phyloP scores from a whole-genome alignment of 2,888 invertebrate genomes.

The Lissonota sp. region DNA sequence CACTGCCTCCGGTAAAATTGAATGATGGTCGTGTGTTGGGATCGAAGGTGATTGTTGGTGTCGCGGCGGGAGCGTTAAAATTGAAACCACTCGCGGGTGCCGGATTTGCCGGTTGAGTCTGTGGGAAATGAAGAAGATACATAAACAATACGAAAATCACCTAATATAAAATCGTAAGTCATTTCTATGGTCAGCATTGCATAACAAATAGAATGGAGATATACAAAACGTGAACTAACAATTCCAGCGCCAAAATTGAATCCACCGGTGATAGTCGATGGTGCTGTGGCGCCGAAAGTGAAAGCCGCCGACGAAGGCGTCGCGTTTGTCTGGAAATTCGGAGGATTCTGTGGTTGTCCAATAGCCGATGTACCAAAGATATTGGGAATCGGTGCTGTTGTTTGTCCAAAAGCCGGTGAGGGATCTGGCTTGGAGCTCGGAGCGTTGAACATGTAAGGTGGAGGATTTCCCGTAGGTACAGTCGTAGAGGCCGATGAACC shows the following conservation, averaged over 20 bases:
- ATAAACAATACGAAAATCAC: slow-evolving; percentile 7
- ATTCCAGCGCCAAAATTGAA: slow-evolving; percentile 74
- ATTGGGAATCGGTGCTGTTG: slow-evolving; percentile 65
- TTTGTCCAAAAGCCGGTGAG: slow-evolving; percentile 72
- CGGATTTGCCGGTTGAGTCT: slow-evolving; percentile 67
- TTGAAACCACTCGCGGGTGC: slow-evolving; percentile 77
- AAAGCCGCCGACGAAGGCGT: slow-evolving; percentile 71
- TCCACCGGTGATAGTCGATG: slow-evolving; percentile 70
- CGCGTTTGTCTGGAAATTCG: slow-evolving; percentile 63
- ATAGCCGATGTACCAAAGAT: slow-evolving; percentile 75
- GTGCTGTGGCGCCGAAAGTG: slow-evolving; percentile 75
- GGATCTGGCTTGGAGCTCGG: slow-evolving; percentile 72
- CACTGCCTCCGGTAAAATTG: slow-evolving; percentile 84
- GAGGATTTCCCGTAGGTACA: slow-evolving; percentile 58
- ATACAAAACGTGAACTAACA: slow-evolving; percentile 50
- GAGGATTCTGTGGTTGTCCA: slow-evolving; percentile 46
- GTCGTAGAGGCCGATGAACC: slow-evolving; percentile 61
- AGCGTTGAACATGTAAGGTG: slow-evolving; percentile 75
- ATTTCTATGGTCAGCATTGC: background rate
- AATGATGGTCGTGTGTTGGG: slow-evolving; percentile 84
- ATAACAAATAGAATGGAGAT: slow-evolving; percentile 33
- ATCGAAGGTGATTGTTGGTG: slow-evolving; percentile 79
- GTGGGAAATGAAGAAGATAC: slow-evolving; percentile 49
- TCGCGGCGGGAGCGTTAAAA: slow-evolving; percentile 75
- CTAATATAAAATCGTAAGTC: slow-evolving; percentile 27